Evolutionary conservation across 2,797 vertebrate genomes (phyloP), one percentile per base, ranked within the genome.

Genomic region (Sebastes oblongus): DNA sequence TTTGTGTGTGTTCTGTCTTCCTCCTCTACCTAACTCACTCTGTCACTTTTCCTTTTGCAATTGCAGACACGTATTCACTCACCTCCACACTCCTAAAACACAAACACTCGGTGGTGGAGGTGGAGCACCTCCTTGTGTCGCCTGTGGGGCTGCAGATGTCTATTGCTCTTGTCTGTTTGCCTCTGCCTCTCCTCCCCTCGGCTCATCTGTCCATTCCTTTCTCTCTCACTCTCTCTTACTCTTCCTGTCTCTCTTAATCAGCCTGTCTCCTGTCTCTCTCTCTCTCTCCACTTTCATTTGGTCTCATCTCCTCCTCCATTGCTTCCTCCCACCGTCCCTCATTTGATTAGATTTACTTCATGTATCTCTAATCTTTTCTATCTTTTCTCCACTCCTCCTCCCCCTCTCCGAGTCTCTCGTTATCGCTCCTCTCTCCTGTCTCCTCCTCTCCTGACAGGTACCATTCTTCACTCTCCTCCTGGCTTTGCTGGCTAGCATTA

Each of bases 121-220:
- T 82, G 82, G 71, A 84, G 76, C 81, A 50, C 75, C 66, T 86
- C 82, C 77, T 83, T 78, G 86, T 89, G 34, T 87, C 78, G 88
- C 90, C 88, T 73, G 74, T 89, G 89, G 91, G 86, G 83, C 80
- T 89, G 87, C 89, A 91, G 89, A 85, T 91, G 89, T 92, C 86
- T 88, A 72, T 75, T 75, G 75, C 89, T 83, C 72, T 65, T 81
- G 78, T 88, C 89, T 79, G 58, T 73, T 84, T 79, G 82, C 72
- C 82, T 75, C 80, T 22, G 9, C 73, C 78, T 65, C 75, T 78
- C 81, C 82, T 82, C 80, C 72, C 71, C 75, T 74, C 16, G 0
- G 25, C 36, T 86, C 77, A 84, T 82, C 78, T 71, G 73, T 86
- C 85, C 85, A 71, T 85, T 75, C 59, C 59, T 77, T 72, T 80